Evolutionary conservation across 2,113 vertebrate species (phyloP), one percentile per base, ranked within the genome.

Genomic region (Nettapus auritus): DNA sequence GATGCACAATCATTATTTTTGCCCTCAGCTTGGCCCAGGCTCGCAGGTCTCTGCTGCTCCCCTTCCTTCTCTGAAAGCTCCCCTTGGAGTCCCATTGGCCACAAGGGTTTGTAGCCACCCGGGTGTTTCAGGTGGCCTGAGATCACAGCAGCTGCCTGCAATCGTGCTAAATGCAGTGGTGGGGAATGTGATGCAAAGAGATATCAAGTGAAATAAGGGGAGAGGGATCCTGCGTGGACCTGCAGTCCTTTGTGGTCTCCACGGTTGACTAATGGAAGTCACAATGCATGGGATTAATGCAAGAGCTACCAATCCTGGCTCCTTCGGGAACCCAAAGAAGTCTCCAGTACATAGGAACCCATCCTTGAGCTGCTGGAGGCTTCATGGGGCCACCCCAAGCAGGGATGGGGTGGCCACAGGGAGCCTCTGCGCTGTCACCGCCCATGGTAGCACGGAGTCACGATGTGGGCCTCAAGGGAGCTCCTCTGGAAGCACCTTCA

Each of bases 11-110:
- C 3, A 3, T 19, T n/a, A 38, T 36, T 63, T 48, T 60, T 59
- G 31, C 87, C 63, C 38, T 13, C 46, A 9, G 46, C 13, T 0
- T 4, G 4, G 62, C 23, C 36, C 52, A 48, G n/a, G 48, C 75
- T 75, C 22, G 2, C 11, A 20, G 50, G 28, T 31, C 50, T 48
- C 67, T 62, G n/a, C 64, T 76, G 70, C 33, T 13, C 44, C 29
- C 21, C 13, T 44, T 23, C 22, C 74, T 28, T 11, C 87, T 89
- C 82, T 14, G 9, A 34, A 56, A 73, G 63, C 44, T 46, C 44
- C 18, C 48, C n/a, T 3, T 19, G 0, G 3, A 18, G 40, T 1
- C 8, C 0, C 5, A 38, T 11, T 6, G 3, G 34, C 11, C 0
- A 9, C 9, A 26, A 25, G 19, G 57, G 36, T 21, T 29, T 3